Evolutionary conservation across 2,113 vertebrate species (phyloP).

Genomic region (Psettodes erumei): DNA sequence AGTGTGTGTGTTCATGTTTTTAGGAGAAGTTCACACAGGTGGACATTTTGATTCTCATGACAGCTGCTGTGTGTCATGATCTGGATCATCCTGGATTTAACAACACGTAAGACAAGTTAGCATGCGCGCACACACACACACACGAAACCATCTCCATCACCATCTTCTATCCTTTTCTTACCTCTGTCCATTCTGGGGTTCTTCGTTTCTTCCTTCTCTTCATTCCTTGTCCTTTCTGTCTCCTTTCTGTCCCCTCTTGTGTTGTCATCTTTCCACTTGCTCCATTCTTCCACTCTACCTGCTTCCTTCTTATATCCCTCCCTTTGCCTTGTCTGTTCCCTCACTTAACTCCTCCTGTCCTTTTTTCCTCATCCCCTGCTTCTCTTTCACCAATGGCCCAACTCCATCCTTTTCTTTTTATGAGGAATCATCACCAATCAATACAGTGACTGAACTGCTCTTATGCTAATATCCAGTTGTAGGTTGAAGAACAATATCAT

Average conservation of each 20-base stretch:
- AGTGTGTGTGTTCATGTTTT: constrained; percentile 20
- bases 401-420: no score
- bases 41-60: constrained; percentile 92
- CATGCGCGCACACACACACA: neutral
- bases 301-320: neutral
- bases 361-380: neutral
- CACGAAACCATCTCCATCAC: neutral
- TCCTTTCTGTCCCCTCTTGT: neutral
- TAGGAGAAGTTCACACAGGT: constrained; percentile 90
- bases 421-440: no score
- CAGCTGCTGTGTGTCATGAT: constrained; percentile 93
- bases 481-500: no score
- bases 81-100: constrained; percentile 94
- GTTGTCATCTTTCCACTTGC: neutral
- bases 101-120: constrained; percentile 86
- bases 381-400: neutral
- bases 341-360: no score
- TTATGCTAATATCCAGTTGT: no score
- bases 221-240: neutral
- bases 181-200: neutral
- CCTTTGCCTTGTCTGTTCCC: neutral
- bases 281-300: neutral
- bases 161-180: neutral
- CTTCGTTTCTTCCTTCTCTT: neutral
- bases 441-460: no score